Percentiles rank a stretch among this genome's conserved stretches.
phyloP scores from a whole-genome alignment of 2,888 invertebrate genomes.

The Lymantria dispar region DNA sequence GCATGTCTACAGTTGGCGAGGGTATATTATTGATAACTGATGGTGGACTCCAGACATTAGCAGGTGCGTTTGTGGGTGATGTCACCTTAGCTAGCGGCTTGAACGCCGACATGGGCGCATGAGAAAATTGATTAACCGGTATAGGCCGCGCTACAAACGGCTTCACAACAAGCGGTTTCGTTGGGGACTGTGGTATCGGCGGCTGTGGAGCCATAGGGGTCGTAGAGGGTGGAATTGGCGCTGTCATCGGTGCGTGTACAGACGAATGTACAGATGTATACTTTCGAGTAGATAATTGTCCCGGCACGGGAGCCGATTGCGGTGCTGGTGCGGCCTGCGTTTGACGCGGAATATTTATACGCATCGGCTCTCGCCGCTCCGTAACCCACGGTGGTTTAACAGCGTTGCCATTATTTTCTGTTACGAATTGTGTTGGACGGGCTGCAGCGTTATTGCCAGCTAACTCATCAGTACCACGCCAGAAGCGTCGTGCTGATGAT shows the following conservation, averaged over 20 bases:
- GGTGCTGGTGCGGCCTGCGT: slow-evolving; percentile 23
- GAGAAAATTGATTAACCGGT: slow-evolving; percentile 88
- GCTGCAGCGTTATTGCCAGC: slow-evolving; percentile 44
- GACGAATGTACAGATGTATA: not conserved
- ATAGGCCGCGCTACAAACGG: slow-evolving; percentile 81
- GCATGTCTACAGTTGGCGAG: slow-evolving; percentile 52
- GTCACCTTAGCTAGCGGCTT: slow-evolving; percentile 81
- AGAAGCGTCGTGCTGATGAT: slow-evolving; percentile 82
- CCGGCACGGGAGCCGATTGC: not conserved
- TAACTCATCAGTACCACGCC: slow-evolving; percentile 84
- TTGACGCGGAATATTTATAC: slow-evolving; percentile 33
- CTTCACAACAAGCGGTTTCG: slow-evolving; percentile 55
- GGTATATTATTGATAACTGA: slow-evolving; percentile 47
- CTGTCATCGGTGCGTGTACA: slow-evolving; percentile 8
- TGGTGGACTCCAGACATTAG: slow-evolving; percentile 72
- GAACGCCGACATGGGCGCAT: slow-evolving; percentile 90
- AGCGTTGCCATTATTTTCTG: slow-evolving; percentile 56
- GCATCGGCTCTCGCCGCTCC: slow-evolving; percentile 54
- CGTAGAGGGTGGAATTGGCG: slow-evolving; percentile 8
- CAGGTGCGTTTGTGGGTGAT: slow-evolving; percentile 58
- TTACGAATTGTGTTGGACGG: slow-evolving; percentile 45
- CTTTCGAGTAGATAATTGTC: not conserved
- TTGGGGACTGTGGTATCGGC: slow-evolving; percentile 50
- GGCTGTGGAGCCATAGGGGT: slow-evolving; percentile 27
- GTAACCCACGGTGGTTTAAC: slow-evolving; percentile 71